Conservation (phyloP, 2,797 vertebrate species). For the Falco naumanni region DNA sequence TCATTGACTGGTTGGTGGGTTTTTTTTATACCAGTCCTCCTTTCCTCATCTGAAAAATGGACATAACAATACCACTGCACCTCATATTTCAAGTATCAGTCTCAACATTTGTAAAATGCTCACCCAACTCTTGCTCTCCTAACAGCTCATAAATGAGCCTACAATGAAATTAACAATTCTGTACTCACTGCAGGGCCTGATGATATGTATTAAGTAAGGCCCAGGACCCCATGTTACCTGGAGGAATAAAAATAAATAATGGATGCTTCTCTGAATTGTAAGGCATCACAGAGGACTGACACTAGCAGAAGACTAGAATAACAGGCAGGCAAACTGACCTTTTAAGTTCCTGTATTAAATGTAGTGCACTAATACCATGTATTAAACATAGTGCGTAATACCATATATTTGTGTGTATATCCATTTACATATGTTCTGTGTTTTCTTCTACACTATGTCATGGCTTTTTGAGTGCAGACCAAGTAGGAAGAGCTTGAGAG, state of each 20-base stretch:
- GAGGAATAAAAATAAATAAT: slow-evolving; percentile 25
- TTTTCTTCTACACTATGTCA: neutral
- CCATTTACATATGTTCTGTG: neutral
- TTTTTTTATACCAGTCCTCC: neutral
- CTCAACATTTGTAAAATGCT: neutral
- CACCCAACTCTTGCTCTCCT: neutral
- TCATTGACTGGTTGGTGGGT: neutral
- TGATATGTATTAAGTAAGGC: neutral
- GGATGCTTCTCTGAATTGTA: neutral
- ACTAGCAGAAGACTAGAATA: neutral
- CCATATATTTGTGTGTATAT: neutral
- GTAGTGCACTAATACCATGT: neutral
- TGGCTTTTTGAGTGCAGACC: neutral
- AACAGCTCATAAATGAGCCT: neutral
- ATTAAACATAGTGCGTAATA: neutral
- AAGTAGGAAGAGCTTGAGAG: neutral
- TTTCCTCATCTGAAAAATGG: neutral
- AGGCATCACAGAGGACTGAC: neutral
- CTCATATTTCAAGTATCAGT: neutral
- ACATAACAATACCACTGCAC: neutral
- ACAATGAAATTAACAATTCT: neutral
- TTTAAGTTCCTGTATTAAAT: neutral
- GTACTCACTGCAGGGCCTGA: neutral
- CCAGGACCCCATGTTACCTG: neutral
- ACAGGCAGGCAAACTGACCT: neutral